These are phyloP conservation scores for Anodontia alba DNA, from an alignment of 2,888 invertebrate species.

Conservation along the genomic window DNA sequence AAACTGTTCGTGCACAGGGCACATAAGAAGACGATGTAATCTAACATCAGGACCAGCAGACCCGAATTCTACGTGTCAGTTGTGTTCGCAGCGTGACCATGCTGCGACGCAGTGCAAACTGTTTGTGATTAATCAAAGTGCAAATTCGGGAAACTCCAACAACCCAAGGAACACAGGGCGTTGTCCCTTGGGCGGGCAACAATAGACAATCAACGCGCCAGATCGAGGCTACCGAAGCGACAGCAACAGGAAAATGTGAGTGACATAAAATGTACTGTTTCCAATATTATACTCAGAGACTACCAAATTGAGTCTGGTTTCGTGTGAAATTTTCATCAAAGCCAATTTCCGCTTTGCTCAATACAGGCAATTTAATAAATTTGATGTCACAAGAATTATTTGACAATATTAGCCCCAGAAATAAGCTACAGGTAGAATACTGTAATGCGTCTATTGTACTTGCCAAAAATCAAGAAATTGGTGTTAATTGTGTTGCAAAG, in stretches of 20 bases:
- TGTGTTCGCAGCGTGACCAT: constrained; percentile 1
- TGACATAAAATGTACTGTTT: neutral
- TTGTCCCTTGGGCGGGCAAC: neutral
- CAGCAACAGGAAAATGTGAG: neutral
- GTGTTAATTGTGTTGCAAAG: neutral
- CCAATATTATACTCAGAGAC: neutral
- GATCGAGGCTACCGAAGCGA: neutral
- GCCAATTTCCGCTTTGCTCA: neutral
- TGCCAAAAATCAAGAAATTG: constrained; percentile 6
- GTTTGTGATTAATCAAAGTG: neutral
- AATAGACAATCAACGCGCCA: constrained; percentile 5
- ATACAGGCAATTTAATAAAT: constrained; percentile 17
- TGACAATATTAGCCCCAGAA: neutral
- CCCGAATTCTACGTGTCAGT: neutral
- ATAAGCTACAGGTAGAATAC: neutral
- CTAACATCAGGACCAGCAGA: neutral
- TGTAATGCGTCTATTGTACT: neutral
- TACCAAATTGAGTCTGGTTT: neutral
- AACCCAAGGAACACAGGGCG: neutral
- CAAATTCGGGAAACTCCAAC: neutral
- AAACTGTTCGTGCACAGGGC: neutral
- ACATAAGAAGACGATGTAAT: neutral
- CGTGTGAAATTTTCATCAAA: neutral
- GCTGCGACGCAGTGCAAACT: constrained; percentile 5
- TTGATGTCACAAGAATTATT: constrained; percentile 3